Evolutionary conservation across 1,140 invertebrate genomes (phyloP), one percentile per base, ranked within the genome.

Genomic region (Atta colombica): DNA sequence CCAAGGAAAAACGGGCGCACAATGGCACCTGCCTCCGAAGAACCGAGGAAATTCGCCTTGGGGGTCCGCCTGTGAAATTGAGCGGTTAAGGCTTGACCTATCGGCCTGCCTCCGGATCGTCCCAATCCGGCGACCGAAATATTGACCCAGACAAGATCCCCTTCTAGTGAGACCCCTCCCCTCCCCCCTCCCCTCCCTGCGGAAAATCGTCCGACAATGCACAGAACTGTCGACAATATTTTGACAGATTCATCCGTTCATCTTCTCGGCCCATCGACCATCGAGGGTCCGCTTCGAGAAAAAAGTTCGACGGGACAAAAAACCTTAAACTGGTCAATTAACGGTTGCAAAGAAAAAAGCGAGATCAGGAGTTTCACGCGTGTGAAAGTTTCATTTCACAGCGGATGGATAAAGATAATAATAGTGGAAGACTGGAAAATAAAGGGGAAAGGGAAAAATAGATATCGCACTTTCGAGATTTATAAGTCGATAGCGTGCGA

Each of bases 31-130:
- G 90, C 77, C 71, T 25, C 28, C 18, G 31, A n/a, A 61, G 74
- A 68, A 77, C 21, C 58, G 63, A 85, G 88, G 58, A 85, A 91
- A 89, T 84, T 88, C 7, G 35, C 61, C 77, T 87, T 39, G 31
- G 61, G 69, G 87, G 61, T 65, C 66, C 84, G 66, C 60, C 61
- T 89, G 92, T 93, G 93, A 93, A 93, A 93, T 93, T 93, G 93
- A 93, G 92, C 92, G 90, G 92, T 93, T 93, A 93, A 91, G 91
- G 87, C 91, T 88, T 81, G 86, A 90, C 77, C 89, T 84, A 85
- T 87, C 86, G 53, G 61, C 31, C 75, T 65, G 74, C 85, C 81
- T 65, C 72, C 69, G 81, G 35, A 66, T 10, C 63, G 49, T 80
- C 61, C 45, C 69, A 45, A 85, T 82, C 66, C 53, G 78, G 53